These are phyloP conservation scores for Ectemnius lituratus DNA, from an alignment of 2,888 invertebrate genomes.

Conservation along the genomic window DNA sequence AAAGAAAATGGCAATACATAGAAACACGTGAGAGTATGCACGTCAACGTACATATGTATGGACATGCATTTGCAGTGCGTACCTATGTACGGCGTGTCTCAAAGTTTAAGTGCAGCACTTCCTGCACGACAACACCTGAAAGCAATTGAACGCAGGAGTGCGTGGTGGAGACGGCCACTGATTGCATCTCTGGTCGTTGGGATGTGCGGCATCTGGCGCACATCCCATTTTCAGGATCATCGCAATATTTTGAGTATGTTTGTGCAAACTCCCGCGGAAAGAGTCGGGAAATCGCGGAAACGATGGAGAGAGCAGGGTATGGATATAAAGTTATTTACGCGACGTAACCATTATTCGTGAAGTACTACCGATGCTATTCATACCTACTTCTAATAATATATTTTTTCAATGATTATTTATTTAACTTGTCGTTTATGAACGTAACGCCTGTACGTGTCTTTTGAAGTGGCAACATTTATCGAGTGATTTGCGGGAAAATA, in stretches of 20 bases:
- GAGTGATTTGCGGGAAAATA: conserved; percentile 22
- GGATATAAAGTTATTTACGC: conserved; percentile 48
- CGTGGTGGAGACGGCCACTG: background rate
- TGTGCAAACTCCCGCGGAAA: too few species aligned
- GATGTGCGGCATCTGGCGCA: background rate
- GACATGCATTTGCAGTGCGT: conserved; percentile 2
- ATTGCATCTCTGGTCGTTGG: background rate
- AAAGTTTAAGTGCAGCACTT: conserved; percentile 9
- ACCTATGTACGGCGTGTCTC: conserved; percentile 8
- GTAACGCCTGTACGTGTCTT: conserved; percentile 49
- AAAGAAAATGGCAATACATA: background rate
- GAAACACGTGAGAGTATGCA: background rate
- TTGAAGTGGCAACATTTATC: conserved; percentile 27
- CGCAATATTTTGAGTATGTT: background rate
- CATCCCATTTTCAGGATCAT: background rate
- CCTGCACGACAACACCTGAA: background rate
- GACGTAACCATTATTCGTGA: conserved; percentile 63
- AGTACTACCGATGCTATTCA: conserved; percentile 55
- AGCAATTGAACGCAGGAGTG: conserved; percentile 5
- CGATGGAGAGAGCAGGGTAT: conserved; percentile 36
- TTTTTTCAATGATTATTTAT: conserved; percentile 69
- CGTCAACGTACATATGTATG: background rate
- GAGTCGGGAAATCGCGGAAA: conserved; percentile 9
- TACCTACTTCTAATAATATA: conserved; percentile 66
- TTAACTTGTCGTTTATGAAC: conserved; percentile 49